A percentile compares a stretch with the other conserved stretches of the same genome.
phyloP scores from a whole-genome alignment of 1,140 invertebrate species.

The Cotesia typhae region DNA sequence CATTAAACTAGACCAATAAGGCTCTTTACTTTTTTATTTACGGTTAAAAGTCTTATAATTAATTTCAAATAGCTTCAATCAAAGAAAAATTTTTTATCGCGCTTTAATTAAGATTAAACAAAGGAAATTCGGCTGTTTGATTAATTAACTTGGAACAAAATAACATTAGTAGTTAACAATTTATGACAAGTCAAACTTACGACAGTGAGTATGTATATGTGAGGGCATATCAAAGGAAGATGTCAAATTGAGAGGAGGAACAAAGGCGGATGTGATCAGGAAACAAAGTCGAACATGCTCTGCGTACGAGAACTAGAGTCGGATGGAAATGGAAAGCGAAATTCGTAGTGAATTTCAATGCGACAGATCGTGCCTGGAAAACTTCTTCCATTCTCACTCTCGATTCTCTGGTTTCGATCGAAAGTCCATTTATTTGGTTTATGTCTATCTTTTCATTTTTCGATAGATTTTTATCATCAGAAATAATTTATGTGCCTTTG shows the following conservation, averaged over 20 bases:
- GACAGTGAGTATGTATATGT: background rate
- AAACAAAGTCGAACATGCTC: conserved; percentile 45
- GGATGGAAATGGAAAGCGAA: conserved; percentile 65
- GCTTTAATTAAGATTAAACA: no score
- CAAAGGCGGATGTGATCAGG: conserved; percentile 54
- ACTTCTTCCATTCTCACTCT: conserved; percentile 42
- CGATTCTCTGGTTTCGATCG: conserved; percentile 18
- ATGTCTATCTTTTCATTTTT: background rate
- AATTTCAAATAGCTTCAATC: no score
- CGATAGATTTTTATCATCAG: conserved; percentile 1
- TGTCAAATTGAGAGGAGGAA: conserved; percentile 42
- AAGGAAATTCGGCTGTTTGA: no score
- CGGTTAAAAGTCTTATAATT: no score
- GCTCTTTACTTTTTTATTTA: no score
- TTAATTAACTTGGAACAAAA: no score
- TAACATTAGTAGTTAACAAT: no score
- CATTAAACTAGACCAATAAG: conserved; percentile 7
- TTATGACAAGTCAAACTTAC: background rate
- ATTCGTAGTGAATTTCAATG: conserved; percentile 64
- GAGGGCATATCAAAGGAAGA: conserved; percentile 32
- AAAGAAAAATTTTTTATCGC: no score
- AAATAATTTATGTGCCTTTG: background rate
- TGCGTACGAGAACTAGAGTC: conserved; percentile 41
- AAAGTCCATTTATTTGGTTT: conserved; percentile 14
- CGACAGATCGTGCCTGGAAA: conserved; percentile 59